Base-by-base conservation (phyloP, 2,113 vertebrate species). In the Tauraco erythrolophus region DNA sequence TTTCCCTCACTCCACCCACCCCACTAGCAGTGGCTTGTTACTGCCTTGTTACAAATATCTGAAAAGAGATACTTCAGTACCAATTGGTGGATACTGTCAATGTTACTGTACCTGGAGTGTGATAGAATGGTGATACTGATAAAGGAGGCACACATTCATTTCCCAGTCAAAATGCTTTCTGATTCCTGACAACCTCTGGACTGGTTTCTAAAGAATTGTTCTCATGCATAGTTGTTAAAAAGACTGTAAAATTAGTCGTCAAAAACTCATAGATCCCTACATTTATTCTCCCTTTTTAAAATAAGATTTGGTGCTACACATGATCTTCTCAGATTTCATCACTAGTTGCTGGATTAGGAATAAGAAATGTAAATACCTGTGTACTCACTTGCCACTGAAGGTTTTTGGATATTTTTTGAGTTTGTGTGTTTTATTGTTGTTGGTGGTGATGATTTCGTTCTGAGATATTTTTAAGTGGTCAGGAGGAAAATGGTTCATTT, bases 401-500 rank as follows among this genome's bases (percentile, higher is more conserved):
- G 1, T 33, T 8, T 45, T 33, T 5, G 7, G 14, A 3, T 4
- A 1, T 24, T 43, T 43, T 43, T 43, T 43, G 9, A 43, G 46
- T 48, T 48, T 48, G 18, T 46, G 21, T 48, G 18, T 4, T 21
- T 48, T 48, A 21, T 48, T 48, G 46, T 48, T 48, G 46, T 48
- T 48, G 46, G 19, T n/a, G n/a, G n/a, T n/a, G n/a, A n/a, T 46
- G 14, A 2, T 5, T 1, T 23, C 9, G 3, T 21, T 61, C 35
- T 15, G 21, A 16, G 8, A 9, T 24, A 9, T 41, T 62, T 16
- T 77, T 46, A 30, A 85, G 16, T 11, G 18, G 22, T 54, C 7
- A 22, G 24, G 12, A 46, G 14, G 7, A 43, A 78, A 69, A 57
- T 28, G 0, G 6, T 61, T 53, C 14, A 21, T 2, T 77, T 60